Evolutionary conservation across 2,888 invertebrate genomes (phyloP).

Genomic region (Autographa gamma): DNA sequence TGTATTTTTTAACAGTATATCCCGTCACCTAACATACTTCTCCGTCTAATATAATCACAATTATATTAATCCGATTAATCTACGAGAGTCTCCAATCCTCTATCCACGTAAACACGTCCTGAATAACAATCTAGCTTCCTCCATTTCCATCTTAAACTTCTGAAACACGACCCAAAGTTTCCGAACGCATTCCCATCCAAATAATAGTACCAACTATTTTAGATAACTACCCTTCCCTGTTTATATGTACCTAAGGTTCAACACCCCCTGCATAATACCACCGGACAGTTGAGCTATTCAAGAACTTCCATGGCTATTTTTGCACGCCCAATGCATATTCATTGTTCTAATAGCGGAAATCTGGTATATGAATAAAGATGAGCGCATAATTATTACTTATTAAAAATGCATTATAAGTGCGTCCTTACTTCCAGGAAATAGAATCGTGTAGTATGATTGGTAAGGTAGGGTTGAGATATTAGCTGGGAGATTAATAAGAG

Average conservation of each 20-base stretch:
- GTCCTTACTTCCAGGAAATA: neutral
- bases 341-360: neutral
- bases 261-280: neutral
- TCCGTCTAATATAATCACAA: no score
- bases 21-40: no score
- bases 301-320: neutral
- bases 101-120: neutral
- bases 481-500: neutral
- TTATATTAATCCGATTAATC: neutral
- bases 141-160: neutral
- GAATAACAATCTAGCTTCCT: neutral
- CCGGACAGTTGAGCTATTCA: neutral
- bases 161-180: neutral
- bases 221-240: neutral
- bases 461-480: neutral
- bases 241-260: neutral
- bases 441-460: neutral
- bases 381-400: constrained; percentile 8
- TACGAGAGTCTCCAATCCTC: neutral
- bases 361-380: constrained; percentile 6
- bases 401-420: neutral
- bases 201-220: neutral
- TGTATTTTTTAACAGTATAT: no score
- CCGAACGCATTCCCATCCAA: neutral
- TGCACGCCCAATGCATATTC: constrained; percentile 3